These are phyloP conservation scores for Coilia nasus DNA, from an alignment of 2,797 vertebrate species.

Conservation along the genomic window DNA sequence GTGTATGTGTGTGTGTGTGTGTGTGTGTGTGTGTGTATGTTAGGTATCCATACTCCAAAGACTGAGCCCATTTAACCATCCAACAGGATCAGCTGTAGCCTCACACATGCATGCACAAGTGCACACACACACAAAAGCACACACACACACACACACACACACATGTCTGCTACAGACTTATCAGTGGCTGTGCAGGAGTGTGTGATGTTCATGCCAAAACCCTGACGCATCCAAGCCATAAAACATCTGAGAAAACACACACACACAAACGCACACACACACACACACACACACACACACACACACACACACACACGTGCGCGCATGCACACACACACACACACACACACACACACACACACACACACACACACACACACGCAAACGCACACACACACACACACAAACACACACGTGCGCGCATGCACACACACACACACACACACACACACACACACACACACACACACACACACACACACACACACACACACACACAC, in stretches of 20 bases:
- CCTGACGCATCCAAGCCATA: not conserved
- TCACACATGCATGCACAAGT: not conserved
- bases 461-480: not conserved
- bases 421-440: not conserved
- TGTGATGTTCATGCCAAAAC: slow-evolving; percentile 18
- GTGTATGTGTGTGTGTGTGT: not conserved
- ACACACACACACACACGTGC: not conserved
- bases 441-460: no score
- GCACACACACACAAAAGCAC: not conserved
- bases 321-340: no score
- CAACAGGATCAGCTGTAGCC: no score
- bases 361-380: not conserved
- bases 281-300: not conserved
- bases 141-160: slow-evolving; percentile 15
- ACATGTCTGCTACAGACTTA: not conserved
- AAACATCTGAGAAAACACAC: not conserved
- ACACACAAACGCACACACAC: no score
- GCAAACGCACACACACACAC: slow-evolving; percentile 3
- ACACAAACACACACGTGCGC: not conserved
- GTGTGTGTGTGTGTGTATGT: not conserved
- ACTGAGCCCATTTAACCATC: no score
- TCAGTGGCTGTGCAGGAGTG: slow-evolving; percentile 5
- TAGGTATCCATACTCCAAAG: no score
- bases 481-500: not conserved
- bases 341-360: not conserved